Percentiles rank a stretch among this genome's conserved stretches.
Conservation (phyloP, 2,888 invertebrate genomes). For the Quadriops clusia region DNA sequence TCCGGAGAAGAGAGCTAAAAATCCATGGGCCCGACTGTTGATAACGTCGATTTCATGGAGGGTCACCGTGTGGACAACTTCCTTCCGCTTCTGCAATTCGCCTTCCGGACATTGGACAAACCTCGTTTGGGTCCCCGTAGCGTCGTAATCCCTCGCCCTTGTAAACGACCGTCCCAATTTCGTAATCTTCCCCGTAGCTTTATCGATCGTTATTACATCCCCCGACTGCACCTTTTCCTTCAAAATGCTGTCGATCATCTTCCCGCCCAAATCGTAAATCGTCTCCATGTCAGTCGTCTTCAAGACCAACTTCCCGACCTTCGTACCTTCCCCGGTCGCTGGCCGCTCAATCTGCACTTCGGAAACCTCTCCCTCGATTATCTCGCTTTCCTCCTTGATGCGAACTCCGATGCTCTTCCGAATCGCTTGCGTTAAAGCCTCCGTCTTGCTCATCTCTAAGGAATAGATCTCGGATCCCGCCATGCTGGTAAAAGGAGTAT, state of each 20-base stretch:
- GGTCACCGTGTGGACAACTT: slow-evolving; percentile 95
- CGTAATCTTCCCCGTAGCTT: slow-evolving; percentile 65
- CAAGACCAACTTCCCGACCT: slow-evolving; percentile 86
- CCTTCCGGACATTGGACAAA: slow-evolving; percentile 99
- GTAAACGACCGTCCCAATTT: slow-evolving; percentile 88
- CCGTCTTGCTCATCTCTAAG: slow-evolving; percentile 97
- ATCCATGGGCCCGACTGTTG: slow-evolving; percentile 95
- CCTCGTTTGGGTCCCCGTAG: slow-evolving; percentile 69
- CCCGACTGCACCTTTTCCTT: slow-evolving; percentile 94
- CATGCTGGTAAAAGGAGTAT: slow-evolving; percentile 98
- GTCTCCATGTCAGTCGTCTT: slow-evolving; percentile 99
- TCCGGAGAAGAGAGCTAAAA: slow-evolving; percentile 93
- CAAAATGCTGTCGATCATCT: slow-evolving; percentile 93
- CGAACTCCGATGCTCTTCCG: slow-evolving; percentile 95
- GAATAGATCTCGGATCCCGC: slow-evolving; percentile 98
- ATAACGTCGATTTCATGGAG: slow-evolving; percentile 99
- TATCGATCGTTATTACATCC: slow-evolving; percentile 97
- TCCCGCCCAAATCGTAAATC: slow-evolving; percentile 93
- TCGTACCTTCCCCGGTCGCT: slow-evolving; percentile 76
- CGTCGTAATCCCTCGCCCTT: slow-evolving; percentile 93
- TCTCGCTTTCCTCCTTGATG: slow-evolving; percentile 82
- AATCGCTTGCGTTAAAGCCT: slow-evolving; percentile 92
- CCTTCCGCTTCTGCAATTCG: slow-evolving; percentile 94
- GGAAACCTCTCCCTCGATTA: slow-evolving; percentile 98
- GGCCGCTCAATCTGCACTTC: slow-evolving; percentile 94